Evolutionary conservation across 35 echinoderm and acorn worm genomes (phyloP).

Genomic region (Ophiothrix spiculata): DNA sequence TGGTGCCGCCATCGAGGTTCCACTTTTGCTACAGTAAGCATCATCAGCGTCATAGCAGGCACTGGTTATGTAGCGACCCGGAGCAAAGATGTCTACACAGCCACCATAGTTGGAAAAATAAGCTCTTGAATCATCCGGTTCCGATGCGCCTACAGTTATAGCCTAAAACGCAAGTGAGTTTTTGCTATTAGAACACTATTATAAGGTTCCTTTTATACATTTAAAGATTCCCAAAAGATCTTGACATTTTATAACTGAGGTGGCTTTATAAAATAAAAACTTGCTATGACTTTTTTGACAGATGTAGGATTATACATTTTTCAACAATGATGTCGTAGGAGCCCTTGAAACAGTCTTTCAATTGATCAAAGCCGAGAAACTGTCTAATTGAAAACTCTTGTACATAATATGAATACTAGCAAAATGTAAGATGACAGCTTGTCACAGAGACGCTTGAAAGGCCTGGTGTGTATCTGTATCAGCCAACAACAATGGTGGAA

Average conservation of each 20-base stretch:
- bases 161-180: conserved; percentile 34
- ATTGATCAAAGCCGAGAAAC: too few species aligned
- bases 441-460: too few species aligned
- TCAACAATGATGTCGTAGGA: too few species aligned
- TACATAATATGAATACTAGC: too few species aligned
- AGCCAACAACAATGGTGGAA: too few species aligned
- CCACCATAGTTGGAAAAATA: conserved; percentile 91
- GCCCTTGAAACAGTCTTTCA: too few species aligned
- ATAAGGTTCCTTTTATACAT: not conserved
- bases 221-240: not conserved
- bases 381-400: too few species aligned
- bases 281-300: not conserved
- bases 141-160: conserved; percentile 69
- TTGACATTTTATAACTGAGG: not conserved
- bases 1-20: conserved; percentile 83
- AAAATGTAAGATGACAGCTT: too few species aligned
- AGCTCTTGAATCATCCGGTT: conserved; percentile 56
- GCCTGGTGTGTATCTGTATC: too few species aligned
- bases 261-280: not conserved
- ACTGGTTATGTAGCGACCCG: conserved; percentile 74
- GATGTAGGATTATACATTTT: not conserved
- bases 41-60: conserved; percentile 60
- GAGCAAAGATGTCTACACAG: conserved; percentile 85
- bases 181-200: not conserved
- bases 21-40: conserved; percentile 62